Evolutionary conservation across 2,888 invertebrate species (phyloP), one percentile per base, ranked within the genome.

Genomic region (Stenotaenia linearis): DNA sequence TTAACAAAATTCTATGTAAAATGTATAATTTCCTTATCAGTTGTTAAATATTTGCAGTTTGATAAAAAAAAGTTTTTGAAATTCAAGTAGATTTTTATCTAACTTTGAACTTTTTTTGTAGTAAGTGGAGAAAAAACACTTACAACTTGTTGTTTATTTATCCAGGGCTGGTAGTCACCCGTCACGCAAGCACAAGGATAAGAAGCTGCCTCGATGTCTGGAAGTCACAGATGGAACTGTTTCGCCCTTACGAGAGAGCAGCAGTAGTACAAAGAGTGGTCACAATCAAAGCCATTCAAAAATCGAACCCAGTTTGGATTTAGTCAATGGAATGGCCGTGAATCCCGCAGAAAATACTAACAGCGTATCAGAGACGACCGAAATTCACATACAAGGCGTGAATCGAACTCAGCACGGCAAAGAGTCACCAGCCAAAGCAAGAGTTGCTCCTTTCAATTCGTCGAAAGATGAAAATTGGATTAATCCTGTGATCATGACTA

Each of bases 81-180:
- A 32, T 9, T 32, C 32, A 9, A 32, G 4, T 9, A n/a, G n/a
- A 32, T 32, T 32, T 32, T 32, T 32, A 32, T 32, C 32, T 4
- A 32, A 32, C 9, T 32, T 32, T 32, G 32, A 32, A 32, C 45
- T 45, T n/a, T 45, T 61, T 61, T 15, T 25, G 5, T 32, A 6
- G 32, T 32, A 32, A 32, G 5, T 32, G 4, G 32, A 6, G n/a
- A 32, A 32, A 9, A 32, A 32, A 32, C 32, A 32, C 32, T 32
- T 32, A 32, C 5, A 9, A 32, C 4, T 6, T 32, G 9, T 6
- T 32, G 32, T 32, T 32, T 32, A 32, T 32, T 32, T 32, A 32
- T 77, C 1, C 45, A 78, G 78, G 78, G 78, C 78, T 28, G 78
- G 78, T 30, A 56, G 30, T 30, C 50, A 30, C 9, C 61, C 61